These are phyloP conservation scores for Aphidius colemani DNA, from an alignment of 2,888 invertebrate species.

Conservation along the genomic window DNA sequence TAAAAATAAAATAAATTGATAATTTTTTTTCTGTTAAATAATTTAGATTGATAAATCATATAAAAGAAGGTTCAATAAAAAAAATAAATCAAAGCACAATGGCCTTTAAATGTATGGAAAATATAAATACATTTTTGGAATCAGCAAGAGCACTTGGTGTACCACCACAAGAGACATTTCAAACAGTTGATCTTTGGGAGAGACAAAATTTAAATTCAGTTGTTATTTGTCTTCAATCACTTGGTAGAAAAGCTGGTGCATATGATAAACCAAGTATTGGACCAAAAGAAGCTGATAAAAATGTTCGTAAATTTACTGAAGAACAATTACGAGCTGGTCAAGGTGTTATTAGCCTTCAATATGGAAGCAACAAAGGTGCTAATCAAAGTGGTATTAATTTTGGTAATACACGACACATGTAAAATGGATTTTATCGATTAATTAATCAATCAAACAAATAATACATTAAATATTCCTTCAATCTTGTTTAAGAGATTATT, in stretches of 20 bases:
- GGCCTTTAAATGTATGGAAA: conserved; percentile 99
- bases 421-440: conserved; percentile 56
- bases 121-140: conserved; percentile 91
- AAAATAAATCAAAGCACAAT: conserved; percentile 86
- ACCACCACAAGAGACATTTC: conserved; percentile 92
- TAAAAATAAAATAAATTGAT: neutral
- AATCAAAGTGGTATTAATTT: conserved; percentile 96
- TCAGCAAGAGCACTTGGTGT: conserved; percentile 86
- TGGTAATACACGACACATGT: conserved; percentile 97
- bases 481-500: conserved; percentile 6
- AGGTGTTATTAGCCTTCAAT: conserved; percentile 91
- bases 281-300: conserved; percentile 95
- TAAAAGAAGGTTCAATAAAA: conserved; percentile 85
- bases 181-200: conserved; percentile 97
- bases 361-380: conserved; percentile 97
- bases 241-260: conserved; percentile 90
- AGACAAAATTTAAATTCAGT: conserved; percentile 94
- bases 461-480: conserved; percentile 5
- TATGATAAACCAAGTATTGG: conserved; percentile 89
- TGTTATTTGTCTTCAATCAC: conserved; percentile 90
- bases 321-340: conserved; percentile 93
- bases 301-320: conserved; percentile 90
- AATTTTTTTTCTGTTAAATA: conserved; percentile 9
- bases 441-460: neutral
- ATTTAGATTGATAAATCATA: conserved; percentile 79